Evolutionary conservation across 2,797 vertebrate species (phyloP).

Genomic region (Eurystomus glaucurus): DNA sequence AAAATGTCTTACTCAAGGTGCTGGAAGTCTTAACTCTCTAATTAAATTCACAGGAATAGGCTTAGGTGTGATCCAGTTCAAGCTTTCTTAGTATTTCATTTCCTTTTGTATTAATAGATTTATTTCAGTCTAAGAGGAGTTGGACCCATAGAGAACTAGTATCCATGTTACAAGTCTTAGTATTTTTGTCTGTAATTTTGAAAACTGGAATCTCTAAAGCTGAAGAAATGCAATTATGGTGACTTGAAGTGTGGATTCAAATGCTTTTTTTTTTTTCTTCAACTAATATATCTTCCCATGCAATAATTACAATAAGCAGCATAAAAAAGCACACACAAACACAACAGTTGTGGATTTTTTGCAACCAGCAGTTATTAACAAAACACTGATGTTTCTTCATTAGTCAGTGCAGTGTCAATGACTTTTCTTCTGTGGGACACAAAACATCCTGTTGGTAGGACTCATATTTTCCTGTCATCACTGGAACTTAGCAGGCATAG

Average conservation of each 20-base stretch:
- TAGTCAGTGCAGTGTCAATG: background rate
- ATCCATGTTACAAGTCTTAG: background rate
- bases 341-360: background rate
- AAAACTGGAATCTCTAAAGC: background rate
- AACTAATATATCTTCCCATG: background rate
- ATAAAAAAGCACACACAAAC: background rate
- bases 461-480: background rate
- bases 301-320: background rate
- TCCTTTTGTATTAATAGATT: background rate
- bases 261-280: background rate
- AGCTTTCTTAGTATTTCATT: background rate
- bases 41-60: background rate
- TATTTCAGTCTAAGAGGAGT: background rate
- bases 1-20: background rate
- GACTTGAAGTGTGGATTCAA: background rate
- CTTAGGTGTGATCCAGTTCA: background rate
- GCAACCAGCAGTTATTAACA: background rate
- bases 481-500: slow-evolving; percentile 7
- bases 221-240: background rate
- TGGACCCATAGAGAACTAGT: background rate
- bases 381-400: background rate
- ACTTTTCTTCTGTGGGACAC: background rate
- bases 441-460: background rate
- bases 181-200: background rate
- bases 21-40: background rate